Conservation (phyloP, 2,888 invertebrate genomes). For the Hartigia nigra region DNA sequence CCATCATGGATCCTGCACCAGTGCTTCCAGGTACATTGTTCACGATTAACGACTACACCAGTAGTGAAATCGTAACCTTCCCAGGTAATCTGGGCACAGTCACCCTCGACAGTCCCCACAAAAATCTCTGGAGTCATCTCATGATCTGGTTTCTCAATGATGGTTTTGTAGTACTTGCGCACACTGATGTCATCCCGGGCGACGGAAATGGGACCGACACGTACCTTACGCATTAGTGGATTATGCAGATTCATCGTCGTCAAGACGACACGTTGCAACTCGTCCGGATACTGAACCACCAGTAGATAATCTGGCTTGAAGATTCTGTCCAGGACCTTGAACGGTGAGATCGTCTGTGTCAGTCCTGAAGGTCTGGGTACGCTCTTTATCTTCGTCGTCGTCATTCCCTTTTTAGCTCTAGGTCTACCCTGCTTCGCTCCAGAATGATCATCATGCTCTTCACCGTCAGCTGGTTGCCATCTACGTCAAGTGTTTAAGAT, state of each 20-base stretch:
- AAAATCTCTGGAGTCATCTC: constrained; percentile 39
- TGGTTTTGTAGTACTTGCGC: constrained; percentile 42
- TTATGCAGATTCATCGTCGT: constrained; percentile 66
- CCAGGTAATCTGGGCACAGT: constrained; percentile 70
- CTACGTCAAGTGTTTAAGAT: neutral
- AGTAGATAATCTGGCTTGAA: constrained; percentile 75
- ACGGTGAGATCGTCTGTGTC: constrained; percentile 71
- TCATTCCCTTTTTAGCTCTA: neutral
- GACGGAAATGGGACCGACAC: constrained; percentile 16
- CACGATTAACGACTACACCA: constrained; percentile 72
- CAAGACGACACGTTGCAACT: constrained; percentile 63
- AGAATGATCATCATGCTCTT: neutral
- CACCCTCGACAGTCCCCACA: constrained; percentile 60
- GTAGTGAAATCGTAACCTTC: constrained; percentile 77
- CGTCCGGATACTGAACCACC: constrained; percentile 67
- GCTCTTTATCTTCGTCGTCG: constrained; percentile 58
- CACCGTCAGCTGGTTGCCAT: constrained; percentile 2
- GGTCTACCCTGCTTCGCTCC: neutral
- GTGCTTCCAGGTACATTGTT: constrained; percentile 66
- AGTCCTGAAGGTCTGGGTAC: constrained; percentile 71
- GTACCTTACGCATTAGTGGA: constrained; percentile 48
- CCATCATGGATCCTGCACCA: constrained; percentile 77
- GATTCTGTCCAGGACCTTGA: constrained; percentile 71
- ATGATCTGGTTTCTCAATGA: constrained; percentile 40
- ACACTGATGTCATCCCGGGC: constrained; percentile 30